phyloP scores from a whole-genome alignment of 2,888 invertebrate species.

The Lampropteryx suffumata region DNA sequence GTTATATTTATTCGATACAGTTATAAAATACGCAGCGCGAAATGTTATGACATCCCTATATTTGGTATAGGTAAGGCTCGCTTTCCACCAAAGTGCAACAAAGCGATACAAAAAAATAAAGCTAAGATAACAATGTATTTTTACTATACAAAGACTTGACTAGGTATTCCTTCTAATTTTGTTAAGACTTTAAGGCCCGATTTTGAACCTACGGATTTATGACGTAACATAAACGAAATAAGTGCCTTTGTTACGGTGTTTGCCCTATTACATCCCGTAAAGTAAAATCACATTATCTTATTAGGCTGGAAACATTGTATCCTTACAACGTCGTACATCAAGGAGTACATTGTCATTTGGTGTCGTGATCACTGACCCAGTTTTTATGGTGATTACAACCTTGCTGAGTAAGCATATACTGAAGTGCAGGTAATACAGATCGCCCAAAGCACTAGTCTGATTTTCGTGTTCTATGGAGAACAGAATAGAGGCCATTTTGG shows the following conservation, averaged over 20 bases:
- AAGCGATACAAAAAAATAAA: too few relatives aligned
- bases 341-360: background rate
- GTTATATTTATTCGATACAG: slow-evolving; percentile 30
- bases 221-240: slow-evolving; percentile 1
- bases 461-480: too few relatives aligned
- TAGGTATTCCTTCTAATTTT: background rate
- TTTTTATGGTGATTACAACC: too few relatives aligned
- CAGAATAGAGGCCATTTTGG: too few relatives aligned
- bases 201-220: slow-evolving; percentile 4
- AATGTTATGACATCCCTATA: too few relatives aligned
- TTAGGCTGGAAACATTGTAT: slow-evolving; percentile 9
- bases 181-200: background rate
- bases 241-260: slow-evolving; percentile 11
- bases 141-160: too few relatives aligned
- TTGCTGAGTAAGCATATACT: too few relatives aligned
- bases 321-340: background rate
- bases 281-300: slow-evolving; percentile 9
- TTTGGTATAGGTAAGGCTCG: too few relatives aligned
- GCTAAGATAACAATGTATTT: too few relatives aligned
- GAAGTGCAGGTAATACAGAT: too few relatives aligned
- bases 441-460: too few relatives aligned
- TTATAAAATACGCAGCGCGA: slow-evolving; percentile 27
- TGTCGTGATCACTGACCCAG: background rate
- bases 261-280: slow-evolving; percentile 7
- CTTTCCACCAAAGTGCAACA: too few relatives aligned